Conservation (phyloP, 2,797 vertebrate genomes). For the Vespertilio murinus region DNA sequence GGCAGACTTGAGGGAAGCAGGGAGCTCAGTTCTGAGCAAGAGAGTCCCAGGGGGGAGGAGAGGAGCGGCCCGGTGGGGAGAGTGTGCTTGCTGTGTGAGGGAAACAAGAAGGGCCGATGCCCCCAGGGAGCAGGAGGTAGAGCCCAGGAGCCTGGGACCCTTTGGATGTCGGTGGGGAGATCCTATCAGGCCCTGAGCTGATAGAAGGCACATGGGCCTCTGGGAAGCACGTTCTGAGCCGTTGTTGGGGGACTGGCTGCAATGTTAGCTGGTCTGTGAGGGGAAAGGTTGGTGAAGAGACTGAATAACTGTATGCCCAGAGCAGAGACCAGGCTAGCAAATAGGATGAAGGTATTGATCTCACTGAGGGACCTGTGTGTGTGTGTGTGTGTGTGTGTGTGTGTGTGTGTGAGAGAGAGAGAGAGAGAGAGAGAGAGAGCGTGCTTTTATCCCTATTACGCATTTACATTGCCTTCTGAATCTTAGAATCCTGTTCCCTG, state of each 20-base stretch:
- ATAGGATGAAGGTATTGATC: neutral
- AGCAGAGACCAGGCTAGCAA: neutral
- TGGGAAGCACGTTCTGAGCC: fast-evolving
- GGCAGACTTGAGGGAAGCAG: neutral
- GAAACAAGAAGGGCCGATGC: neutral
- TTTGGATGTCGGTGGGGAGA: fast-evolving
- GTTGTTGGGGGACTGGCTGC: neutral
- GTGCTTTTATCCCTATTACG: neutral
- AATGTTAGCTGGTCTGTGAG: neutral
- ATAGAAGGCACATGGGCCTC: fast-evolving
- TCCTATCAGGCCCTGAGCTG: fast-evolving
- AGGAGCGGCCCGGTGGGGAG: neutral
- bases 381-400: no score
- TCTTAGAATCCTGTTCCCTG: neutral
- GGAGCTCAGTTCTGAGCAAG: neutral
- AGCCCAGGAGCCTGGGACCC: neutral
- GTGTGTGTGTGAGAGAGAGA: no score
- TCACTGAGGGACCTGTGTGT: neutral
- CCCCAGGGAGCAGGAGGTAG: no score
- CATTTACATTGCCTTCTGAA: neutral
- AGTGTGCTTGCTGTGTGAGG: neutral
- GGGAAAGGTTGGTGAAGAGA: neutral
- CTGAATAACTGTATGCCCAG: neutral
- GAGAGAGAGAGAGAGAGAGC: no score
- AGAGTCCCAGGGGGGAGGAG: neutral